phyloP scores from a whole-genome alignment of 2,888 invertebrate species.

The Drosophila limbata region DNA sequence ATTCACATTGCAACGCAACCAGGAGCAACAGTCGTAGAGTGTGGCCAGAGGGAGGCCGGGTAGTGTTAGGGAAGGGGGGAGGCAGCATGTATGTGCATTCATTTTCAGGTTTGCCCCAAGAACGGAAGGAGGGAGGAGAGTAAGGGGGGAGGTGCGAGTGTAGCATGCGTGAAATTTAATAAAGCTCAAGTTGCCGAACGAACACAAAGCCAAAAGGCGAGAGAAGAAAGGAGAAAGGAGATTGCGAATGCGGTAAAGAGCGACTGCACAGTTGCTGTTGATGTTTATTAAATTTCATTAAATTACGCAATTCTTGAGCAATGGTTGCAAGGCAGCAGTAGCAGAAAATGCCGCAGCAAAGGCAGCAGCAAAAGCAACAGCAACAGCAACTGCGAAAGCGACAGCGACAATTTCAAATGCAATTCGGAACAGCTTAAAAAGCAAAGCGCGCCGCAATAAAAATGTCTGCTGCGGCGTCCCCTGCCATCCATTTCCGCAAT shows the following conservation, averaged over 20 bases:
- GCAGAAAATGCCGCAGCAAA: slow-evolving; percentile 8
- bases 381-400: slow-evolving; percentile 15
- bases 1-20: slow-evolving; percentile 57
- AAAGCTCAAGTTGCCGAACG: slow-evolving; percentile 67
- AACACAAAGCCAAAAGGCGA: slow-evolving; percentile 25
- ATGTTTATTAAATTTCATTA: slow-evolving; percentile 81
- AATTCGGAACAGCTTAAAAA: slow-evolving; percentile 83
- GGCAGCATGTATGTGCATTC: slow-evolving; percentile 63
- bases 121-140: not conserved
- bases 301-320: slow-evolving; percentile 77
- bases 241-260: slow-evolving; percentile 18
- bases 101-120: slow-evolving; percentile 69
- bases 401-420: slow-evolving; percentile 75
- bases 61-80: not conserved
- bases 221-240: slow-evolving; percentile 14
- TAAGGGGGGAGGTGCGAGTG: slow-evolving; percentile 22
- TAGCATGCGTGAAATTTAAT: slow-evolving; percentile 80
- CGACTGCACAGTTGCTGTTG: slow-evolving; percentile 66
- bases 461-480: slow-evolving; percentile 69
- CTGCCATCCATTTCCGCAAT: slow-evolving; percentile 67
- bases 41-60: not conserved
- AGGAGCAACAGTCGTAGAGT: slow-evolving; percentile 15
- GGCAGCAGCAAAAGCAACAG: not conserved
- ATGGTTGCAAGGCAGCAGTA: slow-evolving; percentile 35
- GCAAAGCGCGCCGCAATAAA: slow-evolving; percentile 78